Percentiles rank a stretch among this genome's conserved stretches.
Conservation (phyloP, 2,888 invertebrate genomes). For the Atrina japonica region DNA sequence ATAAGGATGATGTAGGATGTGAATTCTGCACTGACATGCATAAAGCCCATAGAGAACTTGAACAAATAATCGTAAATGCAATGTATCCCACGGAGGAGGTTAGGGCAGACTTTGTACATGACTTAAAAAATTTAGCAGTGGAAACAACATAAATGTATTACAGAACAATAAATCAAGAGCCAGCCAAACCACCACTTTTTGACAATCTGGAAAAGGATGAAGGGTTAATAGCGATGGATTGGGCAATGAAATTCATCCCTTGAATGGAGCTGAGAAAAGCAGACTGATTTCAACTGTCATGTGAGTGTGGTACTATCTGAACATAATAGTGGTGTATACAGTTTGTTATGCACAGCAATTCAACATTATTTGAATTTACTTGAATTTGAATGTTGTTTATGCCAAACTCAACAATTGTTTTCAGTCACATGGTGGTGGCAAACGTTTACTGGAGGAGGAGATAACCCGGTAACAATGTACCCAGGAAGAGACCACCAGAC, state of each 20-base stretch:
- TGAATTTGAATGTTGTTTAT: no score
- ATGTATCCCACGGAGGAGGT: conserved; percentile 18
- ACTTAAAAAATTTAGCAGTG: conserved; percentile 16
- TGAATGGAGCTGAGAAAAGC: neutral
- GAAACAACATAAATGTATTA: conserved; percentile 1
- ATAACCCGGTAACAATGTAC: no score
- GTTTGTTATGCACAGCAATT: no score
- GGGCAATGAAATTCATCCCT: conserved; percentile 14
- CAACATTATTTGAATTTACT: no score
- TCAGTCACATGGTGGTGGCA: no score
- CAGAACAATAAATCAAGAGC: conserved; percentile 19
- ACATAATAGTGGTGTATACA: no score
- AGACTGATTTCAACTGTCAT: neutral
- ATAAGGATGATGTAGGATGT: conserved; percentile 13
- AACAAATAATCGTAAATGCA: conserved; percentile 24
- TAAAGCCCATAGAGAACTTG: conserved; percentile 11
- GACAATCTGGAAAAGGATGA: conserved; percentile 14
- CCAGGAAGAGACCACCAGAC: no score
- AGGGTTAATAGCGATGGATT: conserved; percentile 2
- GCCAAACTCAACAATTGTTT: no score
- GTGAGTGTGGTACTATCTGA: conserved; percentile 3
- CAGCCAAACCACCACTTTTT: conserved; percentile 16
- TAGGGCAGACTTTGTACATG: conserved; percentile 14
- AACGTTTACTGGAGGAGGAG: no score
- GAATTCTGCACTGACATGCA: conserved; percentile 16